Conservation (phyloP, 2,888 invertebrate genomes). For the Amphipyra berbera region DNA sequence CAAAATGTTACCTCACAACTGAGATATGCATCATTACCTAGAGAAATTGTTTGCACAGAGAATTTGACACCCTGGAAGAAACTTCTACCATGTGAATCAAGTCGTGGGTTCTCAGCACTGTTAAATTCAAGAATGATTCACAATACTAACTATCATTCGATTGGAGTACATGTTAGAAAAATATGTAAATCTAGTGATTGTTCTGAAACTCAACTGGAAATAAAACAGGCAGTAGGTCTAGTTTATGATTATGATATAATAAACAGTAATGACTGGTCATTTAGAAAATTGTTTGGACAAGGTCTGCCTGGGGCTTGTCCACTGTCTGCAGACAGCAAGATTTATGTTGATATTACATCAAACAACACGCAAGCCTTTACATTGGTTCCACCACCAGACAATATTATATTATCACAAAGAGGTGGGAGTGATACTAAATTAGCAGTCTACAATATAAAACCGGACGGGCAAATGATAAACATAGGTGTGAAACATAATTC, state of each 20-base stretch:
- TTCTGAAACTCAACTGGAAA: slow-evolving; percentile 92
- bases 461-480: slow-evolving; percentile 91
- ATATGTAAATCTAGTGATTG: slow-evolving; percentile 92
- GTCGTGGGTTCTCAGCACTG: slow-evolving; percentile 95
- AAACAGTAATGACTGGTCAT: slow-evolving; percentile 94
- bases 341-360: slow-evolving; percentile 94
- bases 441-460: slow-evolving; percentile 93
- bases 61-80: slow-evolving; percentile 99
- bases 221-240: slow-evolving; percentile 95
- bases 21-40: slow-evolving; percentile 96
- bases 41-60: slow-evolving; percentile 99
- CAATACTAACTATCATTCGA: slow-evolving; percentile 97
- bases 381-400: slow-evolving; percentile 91
- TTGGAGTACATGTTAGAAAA: slow-evolving; percentile 95
- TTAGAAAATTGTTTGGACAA: slow-evolving; percentile 96
- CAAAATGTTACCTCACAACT: slow-evolving; percentile 89
- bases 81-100: slow-evolving; percentile 98
- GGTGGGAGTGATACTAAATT: slow-evolving; percentile 92
- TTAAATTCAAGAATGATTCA: slow-evolving; percentile 97
- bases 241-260: slow-evolving; percentile 95
- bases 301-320: slow-evolving; percentile 95
- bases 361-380: slow-evolving; percentile 91
- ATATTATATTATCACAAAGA: slow-evolving; percentile 90
- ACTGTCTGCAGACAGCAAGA: slow-evolving; percentile 93
- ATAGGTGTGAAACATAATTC: slow-evolving; percentile 91